These are phyloP conservation scores for Agapetus fuscipes DNA, from an alignment of 2,888 invertebrate genomes.

Conservation along the genomic window DNA sequence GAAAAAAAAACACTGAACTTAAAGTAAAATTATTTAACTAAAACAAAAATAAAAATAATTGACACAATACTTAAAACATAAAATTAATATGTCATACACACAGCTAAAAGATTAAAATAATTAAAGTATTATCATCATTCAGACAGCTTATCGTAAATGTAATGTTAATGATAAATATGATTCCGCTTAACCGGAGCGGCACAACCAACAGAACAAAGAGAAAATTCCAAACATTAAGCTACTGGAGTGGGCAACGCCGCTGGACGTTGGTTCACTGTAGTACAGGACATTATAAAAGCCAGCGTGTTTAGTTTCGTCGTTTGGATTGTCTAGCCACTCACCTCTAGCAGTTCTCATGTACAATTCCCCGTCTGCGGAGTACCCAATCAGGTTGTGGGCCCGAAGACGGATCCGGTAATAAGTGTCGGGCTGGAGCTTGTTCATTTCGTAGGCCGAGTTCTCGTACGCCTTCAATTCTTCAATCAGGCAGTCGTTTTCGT, in stretches of 20 bases:
- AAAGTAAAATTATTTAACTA: constrained; percentile 1
- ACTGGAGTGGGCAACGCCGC: constrained; percentile 22
- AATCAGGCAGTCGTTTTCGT: constrained; percentile 46
- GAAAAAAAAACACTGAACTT: constrained; percentile 3
- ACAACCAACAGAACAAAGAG: constrained; percentile 16
- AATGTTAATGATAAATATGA: too few relatives aligned
- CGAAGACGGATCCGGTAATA: constrained; percentile 75
- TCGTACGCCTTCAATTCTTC: constrained; percentile 52
- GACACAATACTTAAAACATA: constrained; percentile 23
- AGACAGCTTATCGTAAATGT: too few relatives aligned
- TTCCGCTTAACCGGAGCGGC: constrained; percentile 17
- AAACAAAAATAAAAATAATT: constrained; percentile 17
- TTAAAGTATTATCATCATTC: constrained; percentile 14
- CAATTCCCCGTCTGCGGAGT: constrained; percentile 66
- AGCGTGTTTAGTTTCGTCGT: constrained; percentile 36
- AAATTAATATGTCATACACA: constrained; percentile 22
- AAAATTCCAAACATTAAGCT: constrained; percentile 13
- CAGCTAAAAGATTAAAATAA: constrained; percentile 21
- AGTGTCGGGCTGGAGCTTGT: constrained; percentile 63
- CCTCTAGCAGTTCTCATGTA: constrained; percentile 80
- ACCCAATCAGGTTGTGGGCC: constrained; percentile 80
- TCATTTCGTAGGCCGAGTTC: constrained; percentile 58
- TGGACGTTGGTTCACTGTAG: constrained; percentile 32
- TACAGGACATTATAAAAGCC: constrained; percentile 42
- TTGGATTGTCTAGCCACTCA: constrained; percentile 50